Percentiles rank a stretch among this genome's conserved stretches.
Evolutionary conservation across 2,797 vertebrate species (phyloP).

Genomic region (Pseudocheirus occidentalis): DNA sequence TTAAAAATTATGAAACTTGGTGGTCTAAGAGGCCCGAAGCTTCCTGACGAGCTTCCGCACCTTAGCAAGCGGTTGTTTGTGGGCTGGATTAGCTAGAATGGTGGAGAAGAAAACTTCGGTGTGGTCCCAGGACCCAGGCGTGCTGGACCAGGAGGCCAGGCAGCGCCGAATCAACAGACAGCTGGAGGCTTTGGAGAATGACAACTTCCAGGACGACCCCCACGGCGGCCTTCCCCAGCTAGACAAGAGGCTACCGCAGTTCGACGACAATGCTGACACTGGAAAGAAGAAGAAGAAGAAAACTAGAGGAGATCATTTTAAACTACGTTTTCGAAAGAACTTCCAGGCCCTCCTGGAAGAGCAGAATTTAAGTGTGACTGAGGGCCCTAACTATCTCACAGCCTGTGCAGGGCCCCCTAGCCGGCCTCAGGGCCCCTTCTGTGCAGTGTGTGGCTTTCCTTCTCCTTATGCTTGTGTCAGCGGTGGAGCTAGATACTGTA

Average conservation of each 20-base stretch:
- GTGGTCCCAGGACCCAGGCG: constrained; percentile 88
- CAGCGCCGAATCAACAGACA: constrained; percentile 88
- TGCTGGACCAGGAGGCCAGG: constrained; percentile 88
- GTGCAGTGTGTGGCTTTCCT: constrained; percentile 90
- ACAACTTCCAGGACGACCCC: constrained; percentile 92
- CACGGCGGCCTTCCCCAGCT: constrained; percentile 90
- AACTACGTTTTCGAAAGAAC: constrained; percentile 91
- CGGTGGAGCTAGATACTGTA: constrained; percentile 90
- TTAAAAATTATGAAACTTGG: background rate
- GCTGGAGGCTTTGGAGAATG: constrained; percentile 91
- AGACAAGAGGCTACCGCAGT: constrained; percentile 88
- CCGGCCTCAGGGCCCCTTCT: constrained; percentile 90
- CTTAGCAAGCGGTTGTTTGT: accelerated
- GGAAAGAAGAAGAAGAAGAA: constrained; percentile 93
- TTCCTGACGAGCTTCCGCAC: background rate
- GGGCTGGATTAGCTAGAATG: constrained; percentile 61
- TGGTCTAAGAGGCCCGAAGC: accelerated
- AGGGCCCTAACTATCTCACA: constrained; percentile 91
- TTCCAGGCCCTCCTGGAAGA: constrained; percentile 91
- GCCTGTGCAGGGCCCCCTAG: constrained; percentile 83
- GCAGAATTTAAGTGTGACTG: constrained; percentile 89
- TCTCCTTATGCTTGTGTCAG: constrained; percentile 91
- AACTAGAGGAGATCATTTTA: constrained; percentile 92
- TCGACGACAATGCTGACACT: constrained; percentile 89
- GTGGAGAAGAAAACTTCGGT: constrained; percentile 83